A percentile compares a stretch with the other conserved stretches of the same genome.
Conservation (phyloP, 1,140 invertebrate species). For the Drosophila arizonae region DNA sequence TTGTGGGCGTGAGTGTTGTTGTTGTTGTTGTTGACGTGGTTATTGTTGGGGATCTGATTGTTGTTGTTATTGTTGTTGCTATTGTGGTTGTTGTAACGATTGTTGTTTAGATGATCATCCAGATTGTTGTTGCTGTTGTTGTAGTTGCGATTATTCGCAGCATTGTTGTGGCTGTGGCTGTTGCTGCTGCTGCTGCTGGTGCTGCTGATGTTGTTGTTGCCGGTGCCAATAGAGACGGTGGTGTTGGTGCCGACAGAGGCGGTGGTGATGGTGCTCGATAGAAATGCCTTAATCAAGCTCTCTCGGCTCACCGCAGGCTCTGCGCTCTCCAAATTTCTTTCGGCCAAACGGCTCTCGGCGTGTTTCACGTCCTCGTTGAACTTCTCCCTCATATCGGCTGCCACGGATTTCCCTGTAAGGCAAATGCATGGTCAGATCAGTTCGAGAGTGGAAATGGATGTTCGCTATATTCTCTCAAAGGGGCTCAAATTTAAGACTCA, state of each 20-base stretch:
- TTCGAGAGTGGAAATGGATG: too few species aligned
- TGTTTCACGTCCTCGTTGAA: conserved; percentile 54
- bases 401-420: conserved; percentile 43
- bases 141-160: neutral
- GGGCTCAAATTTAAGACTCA: too few species aligned
- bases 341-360: conserved; percentile 8
- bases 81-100: neutral
- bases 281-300: conserved; percentile 58
- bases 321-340: neutral
- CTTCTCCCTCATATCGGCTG: conserved; percentile 50
- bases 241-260: conserved; percentile 11
- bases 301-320: conserved; percentile 34
- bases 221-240: neutral
- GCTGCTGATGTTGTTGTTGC: conserved; percentile 13
- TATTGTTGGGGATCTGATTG: neutral
- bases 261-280: conserved; percentile 45
- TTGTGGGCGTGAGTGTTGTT: neutral
- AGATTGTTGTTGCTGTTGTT: neutral
- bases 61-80: neutral
- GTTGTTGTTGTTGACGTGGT: neutral
- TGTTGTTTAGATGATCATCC: neutral
- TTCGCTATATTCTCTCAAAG: too few species aligned
- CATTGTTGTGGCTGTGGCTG: conserved; percentile 8
- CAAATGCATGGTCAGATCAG: neutral
- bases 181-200: conserved; percentile 10